Evolutionary conservation across 2,113 vertebrate species (phyloP).

Genomic region (Grallaria varia): DNA sequence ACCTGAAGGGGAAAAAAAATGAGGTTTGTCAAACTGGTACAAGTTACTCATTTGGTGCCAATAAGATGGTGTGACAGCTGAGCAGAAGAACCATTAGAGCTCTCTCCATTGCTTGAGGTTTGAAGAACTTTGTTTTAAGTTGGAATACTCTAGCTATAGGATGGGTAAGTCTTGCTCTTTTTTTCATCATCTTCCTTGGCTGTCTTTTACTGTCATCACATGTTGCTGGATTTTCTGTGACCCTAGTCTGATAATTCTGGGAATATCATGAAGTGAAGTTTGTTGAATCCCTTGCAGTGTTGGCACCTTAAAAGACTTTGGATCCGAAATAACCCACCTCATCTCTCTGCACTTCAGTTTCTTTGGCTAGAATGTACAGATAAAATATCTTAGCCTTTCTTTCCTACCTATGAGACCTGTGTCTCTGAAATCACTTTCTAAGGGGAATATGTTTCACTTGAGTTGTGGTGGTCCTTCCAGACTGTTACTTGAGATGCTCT

Average conservation of each 20-base stretch:
- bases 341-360: background rate
- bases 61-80: background rate
- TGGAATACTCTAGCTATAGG: background rate
- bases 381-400: background rate
- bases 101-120: background rate
- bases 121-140: background rate
- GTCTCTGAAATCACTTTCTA: background rate
- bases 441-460: background rate
- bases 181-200: background rate
- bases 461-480: background rate
- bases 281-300: background rate
- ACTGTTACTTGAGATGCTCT: background rate
- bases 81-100: background rate
- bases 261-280: background rate
- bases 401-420: background rate
- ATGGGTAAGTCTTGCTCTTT: background rate
- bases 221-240: background rate
- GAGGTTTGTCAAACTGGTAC: background rate
- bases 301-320: background rate
- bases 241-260: background rate
- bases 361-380: background rate
- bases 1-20: background rate
- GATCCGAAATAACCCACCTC: background rate
- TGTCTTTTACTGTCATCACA: background rate
- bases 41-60: conserved; percentile 1